Base-by-base conservation (phyloP, 2,797 vertebrate species). In the Brotogeris chrysoptera region DNA sequence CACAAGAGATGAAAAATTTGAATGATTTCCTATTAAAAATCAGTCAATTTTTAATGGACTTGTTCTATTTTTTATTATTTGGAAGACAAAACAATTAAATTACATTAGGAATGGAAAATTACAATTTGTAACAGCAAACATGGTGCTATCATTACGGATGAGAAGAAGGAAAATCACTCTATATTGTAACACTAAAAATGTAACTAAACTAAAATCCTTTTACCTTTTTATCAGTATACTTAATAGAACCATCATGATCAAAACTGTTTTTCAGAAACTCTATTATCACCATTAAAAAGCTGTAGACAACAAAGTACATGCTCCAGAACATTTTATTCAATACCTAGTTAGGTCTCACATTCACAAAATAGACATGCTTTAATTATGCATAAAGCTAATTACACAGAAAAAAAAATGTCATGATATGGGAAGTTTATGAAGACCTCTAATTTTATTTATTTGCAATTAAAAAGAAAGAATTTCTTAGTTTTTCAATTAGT, bases 371-470 rank as follows among this genome's bases (percentile, higher is more conserved):
- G 83, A 74, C 66, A n/a, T 8, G 12, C 87, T 90, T 77, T 73
- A 84, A 89, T 82, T 63, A 72, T 68, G 88, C 32, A 66, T 61
- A 80, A 89, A 80, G 27, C 18, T 88, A 94, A 74, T 80, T 86
- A 93, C 73, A 55, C 52, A 65, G 80, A 74, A 93, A 93, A 93
- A 93, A 77, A 80, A 90, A 93, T 34, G 36, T 91, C 80, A 77
- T 21, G 36, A 86, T 53, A 13, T 43, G 49, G 83, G 59, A 70
- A 81, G 76, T 77, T 74, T 88, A 88, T 79, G 69, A 91, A 96
- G 80, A 72, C 43, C 28, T 44, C 76, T 71, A 5, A 82, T 88
- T 93, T 81, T 52, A 96, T 86, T 91, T 0, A 73, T 71, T 94
- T 87, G 46, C 25, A 81, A 87, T 92, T 88, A 38, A 66, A 88